These are phyloP conservation scores for Tadarida brasiliensis DNA, from an alignment of 2,797 vertebrate species.

Conservation along the genomic window DNA sequence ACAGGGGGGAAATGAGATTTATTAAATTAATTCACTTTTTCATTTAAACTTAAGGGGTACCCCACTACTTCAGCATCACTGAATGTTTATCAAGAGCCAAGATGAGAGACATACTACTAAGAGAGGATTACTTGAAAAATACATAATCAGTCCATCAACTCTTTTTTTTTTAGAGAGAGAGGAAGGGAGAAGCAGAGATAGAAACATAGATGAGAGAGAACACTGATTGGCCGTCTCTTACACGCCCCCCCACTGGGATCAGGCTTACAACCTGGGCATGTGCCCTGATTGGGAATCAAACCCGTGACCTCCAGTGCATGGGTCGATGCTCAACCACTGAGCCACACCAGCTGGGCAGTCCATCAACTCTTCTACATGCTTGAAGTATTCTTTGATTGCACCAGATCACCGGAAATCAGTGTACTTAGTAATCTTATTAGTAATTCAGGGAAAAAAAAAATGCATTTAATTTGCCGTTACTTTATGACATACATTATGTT, in stretches of 20 bases:
- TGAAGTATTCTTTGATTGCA: not conserved
- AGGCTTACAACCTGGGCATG: too few species aligned
- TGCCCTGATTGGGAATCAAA: too few species aligned
- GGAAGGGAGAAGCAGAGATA: too few species aligned
- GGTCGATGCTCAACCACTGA: too few species aligned
- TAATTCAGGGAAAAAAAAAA: not conserved
- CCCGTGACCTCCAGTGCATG: too few species aligned
- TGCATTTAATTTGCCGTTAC: not conserved
- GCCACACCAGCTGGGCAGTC: not conserved
- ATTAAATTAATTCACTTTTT: slow-evolving; percentile 26
- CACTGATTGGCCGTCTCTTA: too few species aligned
- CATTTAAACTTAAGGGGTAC: not conserved
- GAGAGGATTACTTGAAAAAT: not conserved
- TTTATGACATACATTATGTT: not conserved
- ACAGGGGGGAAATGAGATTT: not conserved
- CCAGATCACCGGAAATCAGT: not conserved
- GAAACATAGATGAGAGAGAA: too few species aligned
- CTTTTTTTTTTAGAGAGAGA: too few species aligned
- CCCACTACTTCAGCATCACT: not conserved
- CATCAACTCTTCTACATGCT: not conserved
- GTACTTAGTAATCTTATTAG: not conserved
- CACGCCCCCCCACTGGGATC: too few species aligned
- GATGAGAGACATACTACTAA: not conserved
- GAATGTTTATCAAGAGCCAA: not conserved
- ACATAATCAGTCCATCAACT: not conserved